A percentile compares a stretch with the other conserved stretches of the same genome.
Conservation (phyloP, 2,888 invertebrate species). For the Dynastes hyllus region DNA sequence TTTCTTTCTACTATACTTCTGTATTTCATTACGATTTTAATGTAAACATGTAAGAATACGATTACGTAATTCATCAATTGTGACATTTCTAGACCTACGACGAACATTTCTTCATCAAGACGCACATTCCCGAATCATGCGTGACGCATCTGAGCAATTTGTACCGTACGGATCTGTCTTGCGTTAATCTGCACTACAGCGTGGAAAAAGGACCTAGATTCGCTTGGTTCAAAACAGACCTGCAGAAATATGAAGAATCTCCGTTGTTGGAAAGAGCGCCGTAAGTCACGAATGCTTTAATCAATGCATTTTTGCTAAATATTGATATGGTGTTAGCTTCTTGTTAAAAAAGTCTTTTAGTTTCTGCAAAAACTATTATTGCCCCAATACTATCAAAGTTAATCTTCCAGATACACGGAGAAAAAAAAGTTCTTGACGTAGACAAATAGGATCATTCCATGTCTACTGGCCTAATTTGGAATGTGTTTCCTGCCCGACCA, state of each 20-base stretch:
- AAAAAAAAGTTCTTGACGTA: too few relatives aligned
- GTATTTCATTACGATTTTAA: too few relatives aligned
- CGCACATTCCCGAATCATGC: conserved; percentile 63
- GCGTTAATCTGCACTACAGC: conserved; percentile 52
- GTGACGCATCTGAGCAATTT: conserved; percentile 58
- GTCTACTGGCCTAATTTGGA: too few relatives aligned
- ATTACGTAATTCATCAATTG: not conserved
- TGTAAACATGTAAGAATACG: too few relatives aligned
- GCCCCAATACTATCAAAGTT: too few relatives aligned
- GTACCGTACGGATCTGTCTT: conserved; percentile 60
- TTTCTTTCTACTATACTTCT: too few relatives aligned
- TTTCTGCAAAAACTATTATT: too few relatives aligned
- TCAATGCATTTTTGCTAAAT: conserved; percentile 5
- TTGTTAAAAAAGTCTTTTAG: too few relatives aligned
- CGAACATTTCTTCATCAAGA: conserved; percentile 64
- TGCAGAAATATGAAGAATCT: conserved; percentile 19
- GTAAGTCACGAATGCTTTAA: conserved; percentile 55
- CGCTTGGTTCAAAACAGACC: conserved; percentile 54
- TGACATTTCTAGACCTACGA: conserved; percentile 56
- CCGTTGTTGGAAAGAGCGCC: conserved; percentile 58
- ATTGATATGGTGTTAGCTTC: too few relatives aligned
- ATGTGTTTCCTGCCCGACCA: too few relatives aligned
- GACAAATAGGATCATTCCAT: too few relatives aligned
- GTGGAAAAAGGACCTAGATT: not conserved
- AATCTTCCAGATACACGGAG: too few relatives aligned